Evolutionary conservation across 2,113 vertebrate species (phyloP), one percentile per base, ranked within the genome.

Genomic region (Macheiramphus alcinus): DNA sequence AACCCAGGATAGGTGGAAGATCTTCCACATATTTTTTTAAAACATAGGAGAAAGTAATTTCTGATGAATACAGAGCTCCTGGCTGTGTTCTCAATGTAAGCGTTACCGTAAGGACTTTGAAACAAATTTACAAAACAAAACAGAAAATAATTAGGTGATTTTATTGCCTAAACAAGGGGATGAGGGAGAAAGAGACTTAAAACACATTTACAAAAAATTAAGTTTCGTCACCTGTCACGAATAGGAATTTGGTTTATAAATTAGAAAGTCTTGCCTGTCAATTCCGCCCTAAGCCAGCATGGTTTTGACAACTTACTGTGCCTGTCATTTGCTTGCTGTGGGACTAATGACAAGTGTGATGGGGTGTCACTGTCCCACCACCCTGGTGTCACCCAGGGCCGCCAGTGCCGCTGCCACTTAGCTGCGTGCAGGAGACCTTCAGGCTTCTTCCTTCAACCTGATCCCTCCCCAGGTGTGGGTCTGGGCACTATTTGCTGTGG

Each of bases 71-170:
- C 22, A 21, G 12, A 67, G 5, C 42, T 93, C n/a, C n/a, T 7
- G 7, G 25, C 29, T 61, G 8, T 1, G 9, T 74, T 53, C 67
- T 89, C 26, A 31, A 0, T 16, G 13, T n/a, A 34, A 71, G 43
- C 4, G 0, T 38, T 91, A 38, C 34, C 18, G 2, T 47, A 38
- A 67, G 19, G 36, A 58, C 16, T 86, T 66, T 0, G 0, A 87
- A 88, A 38, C 11, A 43, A 21, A 38, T 59, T 48, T 63, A 14
- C 45, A 84, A 94, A 95, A 62, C 6, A n/a, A 58, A 88, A 43
- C n/a, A 50, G 45, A 86, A 89, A 92, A 90, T 15, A 82, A 25
- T 56, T 36, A 38, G 9, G 15, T 56, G 1, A 16, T 67, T 78
- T 71, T 75, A 72, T 71, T 78, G 26, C 61, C 76, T 68, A 27